These are phyloP conservation scores for Ecliptopera silaceata DNA, from an alignment of 2,888 invertebrate genomes.

Conservation along the genomic window DNA sequence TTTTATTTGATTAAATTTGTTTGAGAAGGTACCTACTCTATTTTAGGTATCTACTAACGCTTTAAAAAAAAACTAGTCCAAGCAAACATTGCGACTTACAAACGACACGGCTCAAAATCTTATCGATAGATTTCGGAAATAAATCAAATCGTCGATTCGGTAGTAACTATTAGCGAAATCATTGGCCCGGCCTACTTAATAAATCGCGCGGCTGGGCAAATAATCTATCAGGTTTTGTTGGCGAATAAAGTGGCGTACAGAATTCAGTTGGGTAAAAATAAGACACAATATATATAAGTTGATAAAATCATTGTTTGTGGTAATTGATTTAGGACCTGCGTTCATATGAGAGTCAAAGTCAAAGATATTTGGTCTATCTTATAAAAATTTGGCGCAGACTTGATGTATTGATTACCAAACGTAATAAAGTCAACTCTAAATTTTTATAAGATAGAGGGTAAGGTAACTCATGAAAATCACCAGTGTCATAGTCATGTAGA, in stretches of 20 bases:
- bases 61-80: conserved; percentile 6
- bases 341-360: too few species aligned
- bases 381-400: too few species aligned
- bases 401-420: too few species aligned
- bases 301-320: background rate
- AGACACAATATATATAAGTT: background rate
- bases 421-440: too few species aligned
- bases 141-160: conserved; percentile 30
- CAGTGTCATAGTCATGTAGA: too few species aligned
- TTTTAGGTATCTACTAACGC: too few species aligned
- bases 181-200: conserved; percentile 35
- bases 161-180: conserved; percentile 37
- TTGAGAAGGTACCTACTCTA: too few species aligned
- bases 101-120: conserved; percentile 28
- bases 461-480: too few species aligned
- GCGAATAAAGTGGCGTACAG: conserved; percentile 5
- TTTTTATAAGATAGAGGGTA: too few species aligned
- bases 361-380: too few species aligned
- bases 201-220: conserved; percentile 34
- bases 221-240: conserved; percentile 26
- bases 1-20: too few species aligned
- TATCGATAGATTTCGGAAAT: conserved; percentile 32
- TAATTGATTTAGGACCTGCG: too few species aligned
- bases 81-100: conserved; percentile 12
- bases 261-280: background rate